phyloP scores from a whole-genome alignment of 2,888 invertebrate species.

The Amphiduros pacificus region DNA sequence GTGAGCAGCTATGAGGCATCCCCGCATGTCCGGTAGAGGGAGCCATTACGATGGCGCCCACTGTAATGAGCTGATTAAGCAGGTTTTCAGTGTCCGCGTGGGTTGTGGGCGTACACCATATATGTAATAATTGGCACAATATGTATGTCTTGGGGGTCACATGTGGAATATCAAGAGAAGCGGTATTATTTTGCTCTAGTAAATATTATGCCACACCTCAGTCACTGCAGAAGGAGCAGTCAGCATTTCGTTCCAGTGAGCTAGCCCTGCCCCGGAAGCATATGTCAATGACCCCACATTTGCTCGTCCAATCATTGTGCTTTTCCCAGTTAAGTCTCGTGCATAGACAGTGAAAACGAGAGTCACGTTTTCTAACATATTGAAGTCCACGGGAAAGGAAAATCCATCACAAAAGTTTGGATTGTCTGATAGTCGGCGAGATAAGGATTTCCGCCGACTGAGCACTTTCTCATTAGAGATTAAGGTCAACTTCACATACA shows the following conservation, averaged over 20 bases:
- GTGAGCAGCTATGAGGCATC: too few relatives aligned
- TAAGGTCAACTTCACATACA: conserved; percentile 14
- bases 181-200: too few relatives aligned
- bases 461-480: neutral
- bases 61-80: too few relatives aligned
- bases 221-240: neutral
- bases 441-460: conserved; percentile 2
- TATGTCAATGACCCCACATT: conserved; percentile 17
- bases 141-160: too few relatives aligned
- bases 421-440: neutral
- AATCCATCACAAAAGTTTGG: conserved; percentile 2
- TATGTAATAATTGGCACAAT: too few relatives aligned
- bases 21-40: too few relatives aligned
- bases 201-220: conserved; percentile 18
- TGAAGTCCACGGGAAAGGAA: neutral
- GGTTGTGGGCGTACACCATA: too few relatives aligned
- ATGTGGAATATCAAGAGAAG: too few relatives aligned
- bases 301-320: conserved; percentile 11
- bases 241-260: conserved; percentile 22
- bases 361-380: conserved; percentile 2
- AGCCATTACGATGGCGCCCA: too few relatives aligned
- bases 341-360: conserved; percentile 12
- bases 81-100: too few relatives aligned
- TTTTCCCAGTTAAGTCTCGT: neutral
- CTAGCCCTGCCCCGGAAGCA: conserved; percentile 12